These are phyloP conservation scores for Meliscaeva auricollis DNA, from an alignment of 2,888 invertebrate species.

Conservation along the genomic window DNA sequence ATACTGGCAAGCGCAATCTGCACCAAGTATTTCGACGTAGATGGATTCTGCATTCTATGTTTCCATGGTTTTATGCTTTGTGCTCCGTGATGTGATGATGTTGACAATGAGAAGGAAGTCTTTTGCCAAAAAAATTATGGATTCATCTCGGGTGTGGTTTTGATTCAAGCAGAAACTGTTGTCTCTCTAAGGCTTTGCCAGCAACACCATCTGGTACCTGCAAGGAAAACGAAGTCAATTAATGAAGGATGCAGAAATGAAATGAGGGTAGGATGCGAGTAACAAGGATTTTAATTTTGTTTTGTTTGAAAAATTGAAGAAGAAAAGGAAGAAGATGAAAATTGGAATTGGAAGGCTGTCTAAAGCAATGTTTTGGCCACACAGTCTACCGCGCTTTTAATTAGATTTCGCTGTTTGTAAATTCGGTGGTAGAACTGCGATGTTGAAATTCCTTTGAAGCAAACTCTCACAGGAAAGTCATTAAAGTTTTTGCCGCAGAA, in stretches of 20 bases:
- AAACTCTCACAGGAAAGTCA: slow-evolving; percentile 39
- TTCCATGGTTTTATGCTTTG: slow-evolving; percentile 20
- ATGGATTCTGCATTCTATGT: slow-evolving; percentile 56
- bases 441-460: not conserved
- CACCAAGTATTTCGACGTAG: slow-evolving; percentile 51
- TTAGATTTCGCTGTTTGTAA: slow-evolving; percentile 44
- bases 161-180: slow-evolving; percentile 32
- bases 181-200: not conserved
- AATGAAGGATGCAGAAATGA: slow-evolving; percentile 49
- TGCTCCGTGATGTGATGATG: not conserved
- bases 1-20: slow-evolving; percentile 55
- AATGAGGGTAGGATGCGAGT: not conserved
- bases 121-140: slow-evolving; percentile 46
- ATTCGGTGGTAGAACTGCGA: not conserved
- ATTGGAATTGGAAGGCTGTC: not conserved
- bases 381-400: slow-evolving; percentile 55
- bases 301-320: not conserved
- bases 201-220: slow-evolving; percentile 43
- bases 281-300: not conserved
- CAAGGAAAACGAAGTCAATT: slow-evolving; percentile 58
- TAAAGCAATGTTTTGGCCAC: slow-evolving; percentile 1
- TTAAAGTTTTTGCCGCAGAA: slow-evolving; percentile 39
- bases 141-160: slow-evolving; percentile 51
- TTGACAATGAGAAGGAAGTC: slow-evolving; percentile 4
- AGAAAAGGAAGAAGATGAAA: not conserved